Conservation (phyloP, 1,140 invertebrate genomes). For the Coenobita brevimanus region DNA sequence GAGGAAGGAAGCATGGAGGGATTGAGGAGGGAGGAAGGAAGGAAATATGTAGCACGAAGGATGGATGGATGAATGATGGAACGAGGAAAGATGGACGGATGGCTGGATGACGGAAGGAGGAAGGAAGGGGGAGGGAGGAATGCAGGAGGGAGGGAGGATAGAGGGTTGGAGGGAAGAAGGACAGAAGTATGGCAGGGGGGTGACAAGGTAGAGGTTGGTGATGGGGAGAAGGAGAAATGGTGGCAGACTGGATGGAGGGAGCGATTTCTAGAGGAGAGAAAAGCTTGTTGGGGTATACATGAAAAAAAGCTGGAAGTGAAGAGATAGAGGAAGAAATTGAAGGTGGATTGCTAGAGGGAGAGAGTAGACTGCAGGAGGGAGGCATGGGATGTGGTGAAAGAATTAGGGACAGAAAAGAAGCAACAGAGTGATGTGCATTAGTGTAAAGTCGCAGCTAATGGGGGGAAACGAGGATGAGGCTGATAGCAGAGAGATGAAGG, state of each 20-base stretch:
- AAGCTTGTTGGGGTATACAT: not conserved
- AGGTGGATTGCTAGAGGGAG: not conserved
- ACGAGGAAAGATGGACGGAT: not conserved
- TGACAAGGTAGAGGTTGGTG: not conserved
- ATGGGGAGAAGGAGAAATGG: not conserved
- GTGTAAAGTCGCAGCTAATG: not conserved
- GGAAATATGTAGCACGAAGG: not conserved
- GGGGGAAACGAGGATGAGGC: no score
- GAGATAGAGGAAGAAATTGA: not conserved
- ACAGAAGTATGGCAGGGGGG: no score
- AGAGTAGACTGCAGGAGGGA: not conserved
- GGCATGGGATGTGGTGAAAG: not conserved
- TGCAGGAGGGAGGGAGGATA: not conserved
- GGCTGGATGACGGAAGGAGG: not conserved
- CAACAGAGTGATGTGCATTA: not conserved
- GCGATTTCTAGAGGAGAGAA: not conserved
- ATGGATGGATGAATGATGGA: not conserved
- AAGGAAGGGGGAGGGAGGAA: not conserved
- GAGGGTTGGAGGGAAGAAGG: no score
- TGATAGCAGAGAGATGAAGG: no score
- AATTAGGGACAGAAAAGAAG: not conserved
- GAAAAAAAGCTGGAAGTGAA: not conserved
- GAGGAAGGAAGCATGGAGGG: not conserved
- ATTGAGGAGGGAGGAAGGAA: not conserved
- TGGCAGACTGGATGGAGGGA: not conserved